Base-by-base conservation (phyloP, 2,888 invertebrate genomes). In the Apamea crenata region DNA sequence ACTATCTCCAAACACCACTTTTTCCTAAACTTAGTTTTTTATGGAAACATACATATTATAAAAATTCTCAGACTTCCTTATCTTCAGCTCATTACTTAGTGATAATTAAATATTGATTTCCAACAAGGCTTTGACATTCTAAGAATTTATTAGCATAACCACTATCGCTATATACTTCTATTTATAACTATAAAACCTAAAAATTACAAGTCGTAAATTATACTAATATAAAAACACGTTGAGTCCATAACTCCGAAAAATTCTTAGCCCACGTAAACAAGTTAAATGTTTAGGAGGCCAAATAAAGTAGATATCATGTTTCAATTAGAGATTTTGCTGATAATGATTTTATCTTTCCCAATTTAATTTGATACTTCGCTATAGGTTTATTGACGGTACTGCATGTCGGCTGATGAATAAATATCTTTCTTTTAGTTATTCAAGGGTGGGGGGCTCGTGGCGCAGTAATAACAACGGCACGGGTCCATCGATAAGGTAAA, bases 251-350 rank as follows among this genome's bases (percentile, higher is more conserved):
- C 63, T 88, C 59, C 61, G 36, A 81, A 74, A 80, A 83, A 88
- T 82, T 83, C 87, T 71, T 77, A 83, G 80, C 87, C 88, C 89
- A 90, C 90, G 87, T 87, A 86, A 88, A 85, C 83, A 82, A 86
- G 84, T 86, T 77, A 40, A 81, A 81, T 82, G 44, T 78, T 80
- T 68, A 36, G 63, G 40, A 85, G 77, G 71, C 81, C 88, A 90
- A 89, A 85, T 87, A 87, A 88, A 87, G 83, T 86, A 88, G 87
- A 89, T 93, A 95, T 95, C 94, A 91, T 89, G 90, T 95, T 95
- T 93, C 95, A 94, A 94, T 94, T 93, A 94, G 89, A 94, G 90
- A 91, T 91, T 88, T 87, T 84, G 80, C 84, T 89, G 93, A 94
- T 94, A 92, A 92, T 50, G 66, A 73, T 89, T 91, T 89, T 78